Percentiles rank a stretch among this genome's conserved stretches.
Conservation (phyloP, 2,113 vertebrate genomes). For the Carettochelys insculpta region DNA sequence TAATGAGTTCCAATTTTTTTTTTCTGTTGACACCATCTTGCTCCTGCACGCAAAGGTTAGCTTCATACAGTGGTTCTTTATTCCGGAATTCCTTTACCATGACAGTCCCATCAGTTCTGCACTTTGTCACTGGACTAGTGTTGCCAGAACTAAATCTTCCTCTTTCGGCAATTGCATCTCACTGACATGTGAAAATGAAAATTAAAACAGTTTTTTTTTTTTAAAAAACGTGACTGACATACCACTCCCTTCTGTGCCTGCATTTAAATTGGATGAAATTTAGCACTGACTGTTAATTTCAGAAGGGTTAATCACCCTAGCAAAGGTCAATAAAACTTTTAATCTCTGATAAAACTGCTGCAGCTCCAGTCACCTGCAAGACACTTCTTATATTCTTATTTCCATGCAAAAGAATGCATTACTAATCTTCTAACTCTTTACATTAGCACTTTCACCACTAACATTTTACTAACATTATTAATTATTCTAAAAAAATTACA, state of each 20-base stretch:
- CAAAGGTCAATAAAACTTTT: constrained; percentile 83
- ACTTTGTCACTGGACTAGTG: constrained; percentile 21
- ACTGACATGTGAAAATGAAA: constrained; percentile 67
- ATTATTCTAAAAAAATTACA: constrained; percentile 75
- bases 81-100: neutral
- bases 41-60: neutral
- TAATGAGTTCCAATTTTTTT: neutral
- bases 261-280: constrained; percentile 82
- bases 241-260: constrained; percentile 62
- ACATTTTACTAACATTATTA: constrained; percentile 77
- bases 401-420: constrained; percentile 72
- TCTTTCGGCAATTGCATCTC: constrained; percentile 67
- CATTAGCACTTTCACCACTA: constrained; percentile 74
- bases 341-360: constrained; percentile 81
- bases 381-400: constrained; percentile 80
- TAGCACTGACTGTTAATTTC: constrained; percentile 79
- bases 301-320: constrained; percentile 81
- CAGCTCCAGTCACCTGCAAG: constrained; percentile 75
- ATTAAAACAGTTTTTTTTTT: constrained; percentile 70
- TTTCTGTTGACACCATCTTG: neutral
- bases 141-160: neutral
- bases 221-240: constrained; percentile 67
- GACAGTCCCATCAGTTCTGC: constrained; percentile 9
- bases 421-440: constrained; percentile 77
- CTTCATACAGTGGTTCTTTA: constrained; percentile 22